Evolutionary conservation across 2,113 vertebrate species (phyloP).

Genomic region (Sialia sialis): DNA sequence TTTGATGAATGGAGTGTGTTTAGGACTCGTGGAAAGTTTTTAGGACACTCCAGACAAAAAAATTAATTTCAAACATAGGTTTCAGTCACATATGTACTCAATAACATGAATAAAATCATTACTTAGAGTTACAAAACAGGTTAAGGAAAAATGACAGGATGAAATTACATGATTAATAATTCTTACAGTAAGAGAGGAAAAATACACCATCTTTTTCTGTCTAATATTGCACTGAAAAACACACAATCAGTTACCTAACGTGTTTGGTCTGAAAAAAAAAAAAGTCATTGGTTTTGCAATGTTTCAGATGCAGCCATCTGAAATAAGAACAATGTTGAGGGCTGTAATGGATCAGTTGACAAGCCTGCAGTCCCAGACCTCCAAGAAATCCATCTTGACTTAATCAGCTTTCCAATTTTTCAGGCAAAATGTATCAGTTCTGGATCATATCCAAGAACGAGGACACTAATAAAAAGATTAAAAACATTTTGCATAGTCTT

Average conservation of each 20-base stretch:
- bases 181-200: neutral
- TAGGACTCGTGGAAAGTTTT: neutral
- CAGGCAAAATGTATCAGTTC: constrained; percentile 37
- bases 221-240: neutral
- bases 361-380: constrained; percentile 36
- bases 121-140: neutral
- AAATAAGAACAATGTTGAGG: constrained; percentile 27
- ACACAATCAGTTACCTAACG: neutral
- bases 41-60: neutral
- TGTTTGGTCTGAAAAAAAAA: neutral
- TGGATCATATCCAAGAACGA: constrained; percentile 35
- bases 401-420: constrained; percentile 57
- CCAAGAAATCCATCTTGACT: constrained; percentile 48
- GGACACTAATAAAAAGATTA: neutral
- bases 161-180: neutral
- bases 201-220: neutral
- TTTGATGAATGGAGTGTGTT: neutral
- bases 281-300: neutral
- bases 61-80: neutral
- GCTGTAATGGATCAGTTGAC: constrained; percentile 28
- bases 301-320: constrained; percentile 10
- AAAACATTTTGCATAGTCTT: neutral
- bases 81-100: neutral
- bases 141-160: neutral
- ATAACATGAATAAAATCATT: neutral